A percentile compares a stretch with the other conserved stretches of the same genome.
phyloP scores from a whole-genome alignment of 2,797 vertebrate genomes.

The Clarias pachynema region DNA sequence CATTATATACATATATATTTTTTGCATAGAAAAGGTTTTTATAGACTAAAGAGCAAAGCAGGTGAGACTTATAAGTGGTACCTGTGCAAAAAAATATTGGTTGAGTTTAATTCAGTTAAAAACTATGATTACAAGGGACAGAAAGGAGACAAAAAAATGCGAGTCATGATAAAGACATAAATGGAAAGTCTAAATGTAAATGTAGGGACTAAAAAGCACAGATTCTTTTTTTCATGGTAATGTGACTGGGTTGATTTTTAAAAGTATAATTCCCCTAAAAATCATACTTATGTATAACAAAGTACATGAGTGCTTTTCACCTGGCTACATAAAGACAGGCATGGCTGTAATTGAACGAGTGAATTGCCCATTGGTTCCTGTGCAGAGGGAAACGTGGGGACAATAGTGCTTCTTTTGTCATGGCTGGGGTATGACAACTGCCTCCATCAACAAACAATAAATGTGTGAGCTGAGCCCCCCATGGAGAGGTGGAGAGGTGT shows the following conservation, averaged over 20 bases:
- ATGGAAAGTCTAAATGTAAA: neutral
- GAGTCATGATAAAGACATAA: neutral
- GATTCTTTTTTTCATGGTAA: neutral
- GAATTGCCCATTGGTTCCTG: slow-evolving; percentile 81
- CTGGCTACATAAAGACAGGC: slow-evolving; percentile 63
- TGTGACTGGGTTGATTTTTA: neutral
- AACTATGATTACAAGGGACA: neutral
- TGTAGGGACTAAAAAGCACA: neutral
- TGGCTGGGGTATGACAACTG: slow-evolving; percentile 83
- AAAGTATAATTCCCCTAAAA: neutral
- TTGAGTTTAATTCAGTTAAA: neutral
- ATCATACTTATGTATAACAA: neutral
- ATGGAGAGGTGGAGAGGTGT: slow-evolving; percentile 56
- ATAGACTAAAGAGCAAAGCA: neutral
- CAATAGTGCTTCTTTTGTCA: slow-evolving; percentile 79
- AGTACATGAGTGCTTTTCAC: neutral
- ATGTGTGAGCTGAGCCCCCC: slow-evolving; percentile 66
- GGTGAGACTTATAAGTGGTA: neutral
- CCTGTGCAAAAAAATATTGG: neutral
- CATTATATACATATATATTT: neutral
- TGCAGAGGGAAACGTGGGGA: slow-evolving; percentile 77
- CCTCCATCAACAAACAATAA: slow-evolving; percentile 76
- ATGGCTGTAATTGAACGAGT: slow-evolving; percentile 81
- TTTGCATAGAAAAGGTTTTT: neutral
- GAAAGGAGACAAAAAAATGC: neutral